A percentile compares a stretch with the other conserved stretches of the same genome.
phyloP scores from a whole-genome alignment of 92 coral and sea anemone genomes.

The Desmophyllum pertusum region DNA sequence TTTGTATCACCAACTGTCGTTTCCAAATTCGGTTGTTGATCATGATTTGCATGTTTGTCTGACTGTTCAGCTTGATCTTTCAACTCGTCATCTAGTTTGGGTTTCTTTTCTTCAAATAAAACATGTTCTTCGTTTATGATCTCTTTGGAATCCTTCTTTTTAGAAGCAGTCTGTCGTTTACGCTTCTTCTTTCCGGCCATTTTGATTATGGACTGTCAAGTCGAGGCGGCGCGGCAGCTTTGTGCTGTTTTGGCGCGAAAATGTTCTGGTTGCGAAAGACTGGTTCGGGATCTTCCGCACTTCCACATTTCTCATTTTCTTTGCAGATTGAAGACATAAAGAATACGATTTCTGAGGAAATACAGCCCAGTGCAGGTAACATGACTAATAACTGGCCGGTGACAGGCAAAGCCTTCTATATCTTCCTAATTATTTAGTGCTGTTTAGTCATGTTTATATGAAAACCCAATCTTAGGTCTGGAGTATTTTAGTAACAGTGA shows the following conservation, averaged over 20 bases:
- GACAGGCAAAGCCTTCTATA: no score
- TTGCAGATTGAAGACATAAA: no score
- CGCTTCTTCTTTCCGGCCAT: slow-evolving; percentile 42
- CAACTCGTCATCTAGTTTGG: slow-evolving; percentile 10
- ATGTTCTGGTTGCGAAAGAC: background rate
- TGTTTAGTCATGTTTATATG: no score
- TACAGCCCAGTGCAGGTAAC: no score
- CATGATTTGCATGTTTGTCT: background rate
- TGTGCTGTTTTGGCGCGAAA: slow-evolving; percentile 32
- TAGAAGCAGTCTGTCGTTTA: slow-evolving; percentile 10
- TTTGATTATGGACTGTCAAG: background rate
- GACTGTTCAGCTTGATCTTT: background rate
- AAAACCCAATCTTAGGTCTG: no score
- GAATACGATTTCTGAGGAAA: no score
- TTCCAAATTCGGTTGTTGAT: slow-evolving; percentile 3
- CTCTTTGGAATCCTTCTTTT: slow-evolving; percentile 10
- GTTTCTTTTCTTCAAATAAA: slow-evolving; percentile 14
- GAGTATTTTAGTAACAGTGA: no score
- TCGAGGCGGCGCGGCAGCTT: background rate
- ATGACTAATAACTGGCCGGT: no score
- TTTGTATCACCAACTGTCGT: background rate
- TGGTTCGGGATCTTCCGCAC: background rate
- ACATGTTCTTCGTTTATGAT: background rate
- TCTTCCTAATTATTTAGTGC: no score
- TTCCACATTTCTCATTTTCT: no score